Evolutionary conservation across 2,797 vertebrate genomes (phyloP).

Genomic region (Cynopterus sphinx): DNA sequence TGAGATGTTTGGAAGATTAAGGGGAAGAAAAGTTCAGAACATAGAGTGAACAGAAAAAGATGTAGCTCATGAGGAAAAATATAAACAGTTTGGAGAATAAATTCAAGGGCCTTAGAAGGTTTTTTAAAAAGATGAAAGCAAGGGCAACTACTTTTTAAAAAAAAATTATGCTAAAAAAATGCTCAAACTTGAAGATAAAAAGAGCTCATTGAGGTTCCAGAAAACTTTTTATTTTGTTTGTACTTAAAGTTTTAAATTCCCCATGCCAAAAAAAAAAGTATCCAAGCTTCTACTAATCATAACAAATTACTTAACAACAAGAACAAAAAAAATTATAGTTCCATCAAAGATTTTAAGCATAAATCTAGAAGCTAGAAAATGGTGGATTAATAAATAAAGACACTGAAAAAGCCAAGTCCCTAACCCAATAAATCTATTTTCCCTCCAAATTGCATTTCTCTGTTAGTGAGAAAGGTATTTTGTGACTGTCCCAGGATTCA

Average conservation of each 20-base stretch:
- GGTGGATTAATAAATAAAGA: neutral
- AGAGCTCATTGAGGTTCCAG: neutral
- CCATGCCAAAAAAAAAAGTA: neutral
- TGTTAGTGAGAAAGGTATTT: neutral
- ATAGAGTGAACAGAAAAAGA: neutral
- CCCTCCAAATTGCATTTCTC: neutral
- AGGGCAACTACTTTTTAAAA: neutral
- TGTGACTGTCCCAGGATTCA: neutral
- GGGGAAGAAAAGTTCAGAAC: neutral
- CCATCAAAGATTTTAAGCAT: neutral
- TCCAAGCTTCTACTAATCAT: neutral
- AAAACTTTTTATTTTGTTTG: too few species aligned
- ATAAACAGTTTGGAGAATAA: neutral
- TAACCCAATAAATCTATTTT: neutral
- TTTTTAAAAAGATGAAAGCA: neutral
- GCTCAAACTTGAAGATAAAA: neutral
- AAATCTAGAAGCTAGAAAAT: neutral
- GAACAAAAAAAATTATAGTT: neutral
- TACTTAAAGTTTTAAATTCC: neutral
- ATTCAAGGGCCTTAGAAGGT: neutral
- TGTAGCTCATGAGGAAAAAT: neutral
- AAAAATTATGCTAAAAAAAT: neutral
- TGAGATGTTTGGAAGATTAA: neutral
- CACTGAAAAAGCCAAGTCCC: neutral
- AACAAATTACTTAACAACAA: neutral